Percentiles rank a stretch among this genome's conserved stretches.
phyloP scores from a whole-genome alignment of 2,113 vertebrate genomes.

The Suncus etruscus region DNA sequence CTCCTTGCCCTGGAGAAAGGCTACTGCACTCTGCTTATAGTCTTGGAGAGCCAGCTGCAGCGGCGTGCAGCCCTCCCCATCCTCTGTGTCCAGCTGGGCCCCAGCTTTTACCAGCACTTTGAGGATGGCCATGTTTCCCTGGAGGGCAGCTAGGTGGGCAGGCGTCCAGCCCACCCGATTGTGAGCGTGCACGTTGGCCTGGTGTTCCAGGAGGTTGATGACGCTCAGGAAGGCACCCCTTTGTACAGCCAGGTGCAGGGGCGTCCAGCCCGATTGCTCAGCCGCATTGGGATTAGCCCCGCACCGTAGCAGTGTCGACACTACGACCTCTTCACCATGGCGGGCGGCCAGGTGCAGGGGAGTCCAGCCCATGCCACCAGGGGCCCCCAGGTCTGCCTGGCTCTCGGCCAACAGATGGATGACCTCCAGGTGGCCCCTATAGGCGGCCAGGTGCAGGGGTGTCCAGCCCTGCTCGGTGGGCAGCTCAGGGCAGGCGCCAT shows the following conservation, averaged over 20 bases:
- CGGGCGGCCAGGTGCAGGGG: constrained; percentile 90
- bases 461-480: constrained; percentile 91
- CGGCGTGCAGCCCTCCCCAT: constrained; percentile 87
- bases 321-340: constrained; percentile 83
- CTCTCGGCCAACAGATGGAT: constrained; percentile 87
- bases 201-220: constrained; percentile 88
- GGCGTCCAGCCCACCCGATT: constrained; percentile 89
- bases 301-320: constrained; percentile 86
- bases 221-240: constrained; percentile 86
- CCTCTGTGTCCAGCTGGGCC: constrained; percentile 82
- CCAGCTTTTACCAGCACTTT: constrained; percentile 89
- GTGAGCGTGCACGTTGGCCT: constrained; percentile 86
- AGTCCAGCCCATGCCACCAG: constrained; percentile 89
- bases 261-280: constrained; percentile 89
- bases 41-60: constrained; percentile 86
- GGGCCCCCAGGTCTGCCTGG: constrained; percentile 81
- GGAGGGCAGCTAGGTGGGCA: constrained; percentile 90
- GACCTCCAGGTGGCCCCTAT: constrained; percentile 88
- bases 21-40: constrained; percentile 84
- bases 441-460: constrained; percentile 90
- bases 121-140: constrained; percentile 86
- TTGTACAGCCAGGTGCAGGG: constrained; percentile 90
- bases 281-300: constrained; percentile 86
- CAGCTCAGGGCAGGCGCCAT: constrained; percentile 85
- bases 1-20: constrained; percentile 83